A percentile compares a stretch with the other conserved stretches of the same genome.
Evolutionary conservation across 2,888 invertebrate species (phyloP).

Genomic region (Nesidiocoris tenuis): DNA sequence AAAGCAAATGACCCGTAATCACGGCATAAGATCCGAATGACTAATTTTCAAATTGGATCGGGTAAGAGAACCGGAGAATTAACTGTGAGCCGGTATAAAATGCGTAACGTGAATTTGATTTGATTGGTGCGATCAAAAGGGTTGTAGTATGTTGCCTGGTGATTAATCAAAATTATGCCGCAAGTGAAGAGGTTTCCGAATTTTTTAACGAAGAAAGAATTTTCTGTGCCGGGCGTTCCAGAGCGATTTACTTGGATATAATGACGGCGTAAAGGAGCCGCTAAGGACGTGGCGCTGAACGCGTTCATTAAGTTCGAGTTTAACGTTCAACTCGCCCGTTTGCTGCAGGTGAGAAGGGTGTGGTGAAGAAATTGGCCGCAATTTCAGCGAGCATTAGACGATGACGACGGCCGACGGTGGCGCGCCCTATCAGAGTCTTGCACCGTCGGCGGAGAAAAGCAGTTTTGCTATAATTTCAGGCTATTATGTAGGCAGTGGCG

Average conservation of each 20-base stretch:
- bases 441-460: background rate
- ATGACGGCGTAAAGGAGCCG: background rate
- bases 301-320: background rate
- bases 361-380: background rate
- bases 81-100: background rate
- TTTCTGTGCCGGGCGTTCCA: background rate
- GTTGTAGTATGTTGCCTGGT: no score
- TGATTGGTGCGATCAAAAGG: background rate
- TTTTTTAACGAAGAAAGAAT: background rate
- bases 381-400: background rate
- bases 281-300: background rate
- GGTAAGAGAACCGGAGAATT: background rate
- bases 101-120: background rate
- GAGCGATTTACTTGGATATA: background rate
- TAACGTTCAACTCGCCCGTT: background rate
- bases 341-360: background rate
- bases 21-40: background rate
- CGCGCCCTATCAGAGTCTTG: background rate
- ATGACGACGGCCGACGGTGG: background rate
- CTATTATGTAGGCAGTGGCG: conserved; percentile 17
- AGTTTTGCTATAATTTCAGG: background rate
- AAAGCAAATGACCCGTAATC: background rate
- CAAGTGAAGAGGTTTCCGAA: background rate
- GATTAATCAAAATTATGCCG: background rate
- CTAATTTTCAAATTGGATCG: background rate